Base-by-base conservation (phyloP, 92 coral and sea anemone genomes). In the Actinernus sp. region DNA sequence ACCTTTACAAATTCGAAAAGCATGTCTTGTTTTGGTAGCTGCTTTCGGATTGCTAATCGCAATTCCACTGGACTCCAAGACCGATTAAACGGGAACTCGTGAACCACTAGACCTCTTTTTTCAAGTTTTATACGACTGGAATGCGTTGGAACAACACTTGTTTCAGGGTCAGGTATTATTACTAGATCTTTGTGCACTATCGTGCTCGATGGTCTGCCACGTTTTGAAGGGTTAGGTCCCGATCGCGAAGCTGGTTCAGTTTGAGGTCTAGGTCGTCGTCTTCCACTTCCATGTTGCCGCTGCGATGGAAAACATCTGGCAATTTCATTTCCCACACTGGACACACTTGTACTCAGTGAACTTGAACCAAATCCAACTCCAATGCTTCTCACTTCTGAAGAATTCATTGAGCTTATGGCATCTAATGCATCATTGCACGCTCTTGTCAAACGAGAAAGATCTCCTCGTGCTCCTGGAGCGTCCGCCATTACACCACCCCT, bases 121-220 rank as follows among this genome's bases (percentile, higher is more conserved):
- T 76, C 68, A 13, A 76, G 64, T 31, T 68, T 45, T 1, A 76
- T 56, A 44, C 71, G 36, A 58, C 47, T 77, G 45, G 25, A 43
- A 54, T 77, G 76, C 38, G 76, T 77, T 46, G 63, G 84, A 26
- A 77, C 69, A 25, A 55, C 68, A 43, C 26, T 68, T 5, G 44
- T 52, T 8, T 46, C 23, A 14, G 71, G 85, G 44, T 49, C 46
- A 13, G 71, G 70, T 19, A 66, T 49, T 47, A 48, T 38, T 31
- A 78, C 58, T 20, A 76, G 57, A 64, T 58, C 76, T 53, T 58
- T 68, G 49, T 51, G 30, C 38, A 61, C 40, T 36, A 38, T 48
- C 33, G 17, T 40, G n/a, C n/a, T 65, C 19, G 23, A 52, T 14
- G 48, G 72, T 25, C 72, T 49, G 46, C 72, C 72, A 49, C 28